Evolutionary conservation across 2,113 vertebrate species (phyloP).

Genomic region (Bostrychus sinensis): DNA sequence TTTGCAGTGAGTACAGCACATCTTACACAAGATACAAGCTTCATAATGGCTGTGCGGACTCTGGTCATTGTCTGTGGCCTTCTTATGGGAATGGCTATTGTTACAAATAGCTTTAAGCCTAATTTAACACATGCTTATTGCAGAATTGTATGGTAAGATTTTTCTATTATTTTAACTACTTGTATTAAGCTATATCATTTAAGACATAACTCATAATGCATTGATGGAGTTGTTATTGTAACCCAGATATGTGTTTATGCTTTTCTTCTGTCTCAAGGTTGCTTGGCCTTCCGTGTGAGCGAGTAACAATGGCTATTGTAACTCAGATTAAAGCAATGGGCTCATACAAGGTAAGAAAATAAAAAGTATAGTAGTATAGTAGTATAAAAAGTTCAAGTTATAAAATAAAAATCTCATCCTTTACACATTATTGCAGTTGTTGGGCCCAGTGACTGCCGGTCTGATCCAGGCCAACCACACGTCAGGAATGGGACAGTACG

Average conservation of each 20-base stretch:
- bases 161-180: background rate
- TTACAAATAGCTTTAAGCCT: background rate
- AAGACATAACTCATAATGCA: too few species aligned
- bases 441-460: constrained; percentile 15
- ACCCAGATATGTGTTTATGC: background rate
- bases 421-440: constrained; percentile 37
- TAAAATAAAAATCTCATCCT: background rate
- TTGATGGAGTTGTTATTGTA: too few species aligned
- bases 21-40: constrained; percentile 2
- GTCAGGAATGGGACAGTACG: constrained; percentile 30
- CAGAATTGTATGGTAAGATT: constrained; percentile 62
- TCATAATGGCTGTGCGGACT: constrained; percentile 39
- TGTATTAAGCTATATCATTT: too few species aligned
- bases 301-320: constrained; percentile 45
- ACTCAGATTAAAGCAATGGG: constrained; percentile 64
- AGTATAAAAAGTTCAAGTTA: background rate
- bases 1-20: background rate
- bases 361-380: background rate
- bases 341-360: constrained; percentile 52
- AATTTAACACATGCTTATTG: constrained; percentile 44
- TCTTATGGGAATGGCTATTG: constrained; percentile 35
- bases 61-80: constrained; percentile 24
- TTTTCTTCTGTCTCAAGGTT: constrained; percentile 46
- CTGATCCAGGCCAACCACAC: constrained; percentile 63
- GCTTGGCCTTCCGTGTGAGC: constrained; percentile 43